Base-by-base conservation (phyloP, 2,888 invertebrate genomes). In the Salticus scenicus region DNA sequence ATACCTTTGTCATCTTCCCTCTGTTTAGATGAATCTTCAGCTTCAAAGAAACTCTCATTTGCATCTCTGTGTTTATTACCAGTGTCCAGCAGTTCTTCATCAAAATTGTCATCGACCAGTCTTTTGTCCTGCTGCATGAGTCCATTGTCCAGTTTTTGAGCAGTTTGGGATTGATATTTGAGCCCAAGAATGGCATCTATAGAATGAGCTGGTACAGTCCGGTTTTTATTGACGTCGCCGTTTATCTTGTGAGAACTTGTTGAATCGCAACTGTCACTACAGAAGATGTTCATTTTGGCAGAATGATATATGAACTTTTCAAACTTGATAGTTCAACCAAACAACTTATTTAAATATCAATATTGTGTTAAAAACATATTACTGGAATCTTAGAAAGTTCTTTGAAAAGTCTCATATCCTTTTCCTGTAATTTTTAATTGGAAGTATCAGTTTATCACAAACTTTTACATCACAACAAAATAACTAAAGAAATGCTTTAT, bases 141-240 rank as follows among this genome's bases (percentile, higher is more conserved):
- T 20, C 14, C 27, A 20, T 67, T 66, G 67, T 67, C 67, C 33
- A 37, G 14, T 33, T 63, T 42, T 8, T 66, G 33, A 1, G 69
- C 31, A 24, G 30, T n/a, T 28, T 74, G 69, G 1, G 20, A 14
- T 28, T 79, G 78, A 17, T 85, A 79, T 24, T 74, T 87, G 27
- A 82, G 47, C 28, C 87, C 87, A 10, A 87, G 66, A n/a, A 87
- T 81, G 41, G 87, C 87, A 63, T 87, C 87, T 10, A 87, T 87
- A 27, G 87, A 82, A 37, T 87, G 87, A 14, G 80, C 76, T 4
- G 86, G 86, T 12, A 76, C 66, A 4, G 41, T 42, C 24, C 76
- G 71, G 5, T 33, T 31, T 12, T 37, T 67, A 7, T 33, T n/a
- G 0, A 27, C 7, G 4, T 84, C 78, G 1, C 72, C 77, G 24